Conservation (phyloP, 2,888 invertebrate species). For the Spialia ferax region DNA sequence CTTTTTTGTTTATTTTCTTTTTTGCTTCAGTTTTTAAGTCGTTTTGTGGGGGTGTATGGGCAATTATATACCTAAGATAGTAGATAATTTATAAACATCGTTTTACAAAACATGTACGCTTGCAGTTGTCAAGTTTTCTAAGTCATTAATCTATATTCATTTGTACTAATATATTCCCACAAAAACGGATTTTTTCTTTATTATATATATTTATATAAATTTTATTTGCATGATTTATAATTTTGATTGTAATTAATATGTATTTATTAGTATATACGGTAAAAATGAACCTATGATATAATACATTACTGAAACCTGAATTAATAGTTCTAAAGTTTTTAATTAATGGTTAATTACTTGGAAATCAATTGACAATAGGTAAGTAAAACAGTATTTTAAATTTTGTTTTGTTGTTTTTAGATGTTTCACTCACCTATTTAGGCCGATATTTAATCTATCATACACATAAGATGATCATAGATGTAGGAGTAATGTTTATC, state of each 20-base stretch:
- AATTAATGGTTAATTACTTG: too few species aligned
- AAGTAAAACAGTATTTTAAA: too few species aligned
- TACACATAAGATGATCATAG: too few species aligned
- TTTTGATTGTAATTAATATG: conserved; percentile 35
- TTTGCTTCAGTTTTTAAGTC: conserved; percentile 67
- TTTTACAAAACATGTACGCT: conserved; percentile 25
- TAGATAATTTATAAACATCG: conserved; percentile 15
- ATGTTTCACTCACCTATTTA: too few species aligned
- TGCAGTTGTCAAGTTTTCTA: conserved; percentile 34
- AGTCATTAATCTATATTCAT: conserved; percentile 44
- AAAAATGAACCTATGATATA: neutral
- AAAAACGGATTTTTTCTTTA: conserved; percentile 59
- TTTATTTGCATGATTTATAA: conserved; percentile 50
- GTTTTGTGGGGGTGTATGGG: conserved; percentile 87
- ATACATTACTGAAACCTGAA: neutral
- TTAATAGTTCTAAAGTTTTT: too few species aligned
- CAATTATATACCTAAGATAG: conserved; percentile 60
- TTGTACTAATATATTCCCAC: conserved; percentile 83
- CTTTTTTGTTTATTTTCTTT: conserved; percentile 70
- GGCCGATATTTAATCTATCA: too few species aligned
- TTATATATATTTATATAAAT: conserved; percentile 33
- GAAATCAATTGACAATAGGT: too few species aligned
- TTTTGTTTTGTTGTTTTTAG: too few species aligned
- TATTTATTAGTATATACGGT: neutral
- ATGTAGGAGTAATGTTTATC: too few species aligned